Conservation (phyloP, 1,140 invertebrate species). For the Ericerus pela region DNA sequence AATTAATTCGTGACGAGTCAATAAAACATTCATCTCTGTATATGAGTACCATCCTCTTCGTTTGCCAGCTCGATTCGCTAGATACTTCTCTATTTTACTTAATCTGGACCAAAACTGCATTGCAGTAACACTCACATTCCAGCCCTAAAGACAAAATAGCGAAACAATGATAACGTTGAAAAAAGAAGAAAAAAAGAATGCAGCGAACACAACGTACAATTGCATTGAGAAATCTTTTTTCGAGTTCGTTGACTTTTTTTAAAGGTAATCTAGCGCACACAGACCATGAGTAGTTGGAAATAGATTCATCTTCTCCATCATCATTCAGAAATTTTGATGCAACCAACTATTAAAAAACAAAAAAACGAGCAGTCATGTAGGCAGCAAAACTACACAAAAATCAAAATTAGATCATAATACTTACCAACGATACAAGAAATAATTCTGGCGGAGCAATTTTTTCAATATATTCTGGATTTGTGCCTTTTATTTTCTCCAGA, state of each 20-base stretch:
- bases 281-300: constrained; percentile 80
- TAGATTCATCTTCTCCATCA: constrained; percentile 76
- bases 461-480: constrained; percentile 67
- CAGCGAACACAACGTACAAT: constrained; percentile 50
- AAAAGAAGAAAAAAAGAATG: constrained; percentile 12
- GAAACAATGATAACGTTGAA: not conserved
- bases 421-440: constrained; percentile 82
- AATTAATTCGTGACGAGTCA: constrained; percentile 36
- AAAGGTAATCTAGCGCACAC: constrained; percentile 55
- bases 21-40: constrained; percentile 52
- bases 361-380: constrained; percentile 12
- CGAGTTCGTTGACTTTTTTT: constrained; percentile 61
- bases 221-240: constrained; percentile 73
- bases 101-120: constrained; percentile 54
- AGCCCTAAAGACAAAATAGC: constrained; percentile 45
- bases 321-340: constrained; percentile 89
- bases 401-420: constrained; percentile 19
- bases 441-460: constrained; percentile 70
- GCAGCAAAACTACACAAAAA: not conserved
- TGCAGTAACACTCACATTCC: constrained; percentile 61
- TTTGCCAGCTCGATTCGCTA: constrained; percentile 53
- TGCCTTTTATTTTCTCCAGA: constrained; percentile 61
- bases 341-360: constrained; percentile 57
- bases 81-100: constrained; percentile 45
- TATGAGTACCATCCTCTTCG: constrained; percentile 74